Base-by-base conservation (phyloP, 2,797 vertebrate species). In the Aeoliscus strigatus region DNA sequence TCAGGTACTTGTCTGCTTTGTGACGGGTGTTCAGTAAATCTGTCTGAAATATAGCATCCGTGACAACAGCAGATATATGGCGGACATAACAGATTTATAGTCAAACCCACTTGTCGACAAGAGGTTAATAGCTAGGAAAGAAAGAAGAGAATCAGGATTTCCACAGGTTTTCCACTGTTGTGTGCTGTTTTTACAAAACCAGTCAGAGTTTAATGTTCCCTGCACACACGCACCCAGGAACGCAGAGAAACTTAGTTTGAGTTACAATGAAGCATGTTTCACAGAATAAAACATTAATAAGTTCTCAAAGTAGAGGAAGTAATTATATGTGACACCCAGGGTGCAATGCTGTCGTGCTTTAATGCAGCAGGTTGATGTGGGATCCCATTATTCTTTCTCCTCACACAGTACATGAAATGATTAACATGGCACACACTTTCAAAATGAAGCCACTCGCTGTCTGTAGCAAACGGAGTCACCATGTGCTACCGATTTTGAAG, bases 241-340 rank as follows among this genome's bases (percentile, higher is more conserved):
- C 18, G 6, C 18, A 21, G 18, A 21, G 3, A 21, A 3, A 21
- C 3, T 6, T 6, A 21, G 18, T 21, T 6, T 21, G 31, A 47
- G 30, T n/a, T 48, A 39, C 12, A 14, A 10, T 14, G 27, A 48
- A 9, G n/a, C 57, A 30, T 80, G 70, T 82, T 69, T 30, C 40
- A 50, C 29, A 31, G 75, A 76, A 83, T 77, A 70, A 78, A 81
- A 60, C 47, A 66, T 78, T 77, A 72, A 57, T 61, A 70, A 73
- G 42, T 63, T 57, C 38, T 82, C 75, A 79, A 54, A 70, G 56
- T 37, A 56, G 38, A 59, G 48, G 39, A 57, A 58, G 60, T 64
- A 6, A 70, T 80, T 79, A 68, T 27, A 36, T 45, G 41, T 66
- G 41, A 65, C 53, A 56, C 46, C 26, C 39, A 31, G 11, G 27